A percentile compares a stretch with the other conserved stretches of the same genome.
These are phyloP conservation scores for Bubo blakistoni DNA, from an alignment of 2,113 vertebrate genomes.

Conservation along the genomic window DNA sequence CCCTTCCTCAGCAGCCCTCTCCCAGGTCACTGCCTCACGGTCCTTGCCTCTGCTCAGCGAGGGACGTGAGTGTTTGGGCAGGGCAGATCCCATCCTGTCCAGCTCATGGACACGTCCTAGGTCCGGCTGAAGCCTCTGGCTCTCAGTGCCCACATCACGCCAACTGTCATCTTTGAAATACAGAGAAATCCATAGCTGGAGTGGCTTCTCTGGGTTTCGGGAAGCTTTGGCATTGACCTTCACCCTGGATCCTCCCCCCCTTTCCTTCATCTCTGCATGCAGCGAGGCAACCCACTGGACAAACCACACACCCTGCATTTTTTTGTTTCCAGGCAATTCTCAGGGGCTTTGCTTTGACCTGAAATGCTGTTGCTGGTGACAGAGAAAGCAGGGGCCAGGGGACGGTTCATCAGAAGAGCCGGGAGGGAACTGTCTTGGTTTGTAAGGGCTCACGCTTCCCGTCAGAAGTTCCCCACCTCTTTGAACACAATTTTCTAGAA, in stretches of 20 bases:
- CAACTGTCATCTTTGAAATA: background rate
- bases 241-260: background rate
- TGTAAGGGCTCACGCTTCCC: background rate
- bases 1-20: background rate
- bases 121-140: background rate
- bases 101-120: background rate
- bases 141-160: background rate
- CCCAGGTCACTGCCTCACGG: background rate
- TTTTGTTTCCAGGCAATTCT: background rate
- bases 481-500: background rate
- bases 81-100: background rate
- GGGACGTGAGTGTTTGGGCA: background rate
- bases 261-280: background rate
- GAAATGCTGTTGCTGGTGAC: background rate
- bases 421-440: background rate
- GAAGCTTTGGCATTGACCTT: background rate
- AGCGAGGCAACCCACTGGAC: background rate
- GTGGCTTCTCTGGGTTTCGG: background rate
- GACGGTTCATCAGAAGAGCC: background rate
- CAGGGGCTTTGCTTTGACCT: background rate
- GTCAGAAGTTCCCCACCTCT: background rate
- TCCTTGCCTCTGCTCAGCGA: background rate
- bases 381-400: background rate
- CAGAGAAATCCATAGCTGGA: background rate
- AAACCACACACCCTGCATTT: rapidly evolving